Evolutionary conservation across 2,797 vertebrate genomes (phyloP).

Genomic region (Psittacula echo): DNA sequence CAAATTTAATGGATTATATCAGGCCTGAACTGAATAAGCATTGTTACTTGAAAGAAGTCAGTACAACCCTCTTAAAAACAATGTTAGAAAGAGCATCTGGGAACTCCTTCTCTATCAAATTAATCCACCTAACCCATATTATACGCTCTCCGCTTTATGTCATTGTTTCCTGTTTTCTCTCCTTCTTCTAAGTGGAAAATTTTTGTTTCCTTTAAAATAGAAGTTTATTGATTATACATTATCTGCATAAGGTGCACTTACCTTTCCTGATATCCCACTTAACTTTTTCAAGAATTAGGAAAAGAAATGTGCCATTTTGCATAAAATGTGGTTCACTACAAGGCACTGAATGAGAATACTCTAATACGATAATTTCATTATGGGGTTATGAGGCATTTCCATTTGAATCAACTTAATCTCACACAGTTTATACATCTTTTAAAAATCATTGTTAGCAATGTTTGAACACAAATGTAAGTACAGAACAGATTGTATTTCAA

Average conservation of each 20-base stretch:
- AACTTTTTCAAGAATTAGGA: background rate
- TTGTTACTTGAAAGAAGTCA: background rate
- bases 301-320: background rate
- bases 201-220: background rate
- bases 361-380: background rate
- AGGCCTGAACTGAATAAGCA: background rate
- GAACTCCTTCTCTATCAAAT: background rate
- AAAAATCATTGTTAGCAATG: background rate
- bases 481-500: constrained; percentile 6
- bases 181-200: background rate
- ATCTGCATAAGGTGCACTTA: background rate
- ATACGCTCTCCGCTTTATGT: background rate
- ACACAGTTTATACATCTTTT: background rate
- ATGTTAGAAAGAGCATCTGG: background rate
- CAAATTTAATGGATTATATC: background rate
- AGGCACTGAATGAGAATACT: background rate
- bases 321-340: background rate
- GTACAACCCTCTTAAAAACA: background rate
- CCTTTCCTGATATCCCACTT: background rate
- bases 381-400: background rate
- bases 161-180: background rate
- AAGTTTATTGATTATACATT: background rate
- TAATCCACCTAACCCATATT: background rate
- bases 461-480: constrained; percentile 26
- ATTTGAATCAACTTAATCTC: background rate